These are phyloP conservation scores for Orchestia grillus DNA, from an alignment of 1,140 invertebrate genomes.

Conservation along the genomic window DNA sequence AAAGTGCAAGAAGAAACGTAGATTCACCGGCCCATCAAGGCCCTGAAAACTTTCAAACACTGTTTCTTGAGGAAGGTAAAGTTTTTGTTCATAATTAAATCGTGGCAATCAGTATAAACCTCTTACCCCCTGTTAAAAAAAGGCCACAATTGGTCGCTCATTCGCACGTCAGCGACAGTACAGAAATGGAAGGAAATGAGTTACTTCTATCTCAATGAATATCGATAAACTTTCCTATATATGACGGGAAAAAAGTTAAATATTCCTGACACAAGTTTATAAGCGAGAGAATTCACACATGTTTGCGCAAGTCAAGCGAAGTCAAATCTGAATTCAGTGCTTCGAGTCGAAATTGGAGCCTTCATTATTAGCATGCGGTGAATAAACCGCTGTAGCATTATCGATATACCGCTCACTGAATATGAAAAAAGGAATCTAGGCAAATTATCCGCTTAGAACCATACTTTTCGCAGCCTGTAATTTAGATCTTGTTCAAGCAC, in stretches of 20 bases:
- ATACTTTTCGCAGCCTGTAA: neutral
- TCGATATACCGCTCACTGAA: neutral
- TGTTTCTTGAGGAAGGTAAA: too few species aligned
- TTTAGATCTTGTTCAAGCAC: neutral
- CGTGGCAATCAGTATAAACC: neutral
- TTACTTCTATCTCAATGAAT: neutral
- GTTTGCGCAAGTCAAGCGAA: neutral
- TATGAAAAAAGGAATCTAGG: neutral
- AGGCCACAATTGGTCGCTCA: neutral
- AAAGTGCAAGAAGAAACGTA: neutral
- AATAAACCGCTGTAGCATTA: neutral
- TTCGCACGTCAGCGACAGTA: neutral
- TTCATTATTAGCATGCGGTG: neutral
- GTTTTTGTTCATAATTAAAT: neutral
- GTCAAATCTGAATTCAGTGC: neutral
- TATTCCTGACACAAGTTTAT: neutral
- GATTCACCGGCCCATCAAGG: too few species aligned
- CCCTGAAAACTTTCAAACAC: too few species aligned
- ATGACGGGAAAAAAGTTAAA: neutral
- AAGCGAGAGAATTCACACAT: neutral
- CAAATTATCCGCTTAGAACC: neutral
- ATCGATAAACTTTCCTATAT: neutral
- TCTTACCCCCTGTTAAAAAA: neutral
- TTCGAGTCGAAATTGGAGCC: neutral
- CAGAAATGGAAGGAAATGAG: neutral